Evolutionary conservation across 1,140 invertebrate species (phyloP), one percentile per base, ranked within the genome.

Genomic region (Homalodisca vitripennis): DNA sequence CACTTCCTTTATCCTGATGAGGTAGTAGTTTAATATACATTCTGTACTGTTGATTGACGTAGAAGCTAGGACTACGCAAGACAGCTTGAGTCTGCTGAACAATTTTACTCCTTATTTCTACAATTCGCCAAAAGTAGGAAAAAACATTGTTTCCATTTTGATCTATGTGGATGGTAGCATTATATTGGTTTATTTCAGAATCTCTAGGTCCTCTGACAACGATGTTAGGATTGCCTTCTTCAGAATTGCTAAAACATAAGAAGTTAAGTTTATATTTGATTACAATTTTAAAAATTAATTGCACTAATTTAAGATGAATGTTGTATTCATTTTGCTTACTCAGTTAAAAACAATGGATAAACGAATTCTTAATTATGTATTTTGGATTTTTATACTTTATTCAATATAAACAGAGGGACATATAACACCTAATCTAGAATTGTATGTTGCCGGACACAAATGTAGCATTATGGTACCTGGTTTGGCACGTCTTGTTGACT

Each of bases 11-110:
- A 31, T 72, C 76, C 51, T 78, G 78, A 14, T 78, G 74, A 1
- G 79, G 79, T 67, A 76, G 77, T 12, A 79, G 70, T 63, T 78
- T 76, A 63, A 81, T 71, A 71, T 80, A 80, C 79, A 80, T 80
- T 41, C 75, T 73, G 72, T 79, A 80, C 2, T 12, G 24, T 13
- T 26, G 1, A 29, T 55, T 34, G 1, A 80, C 75, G 73, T 80
- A 81, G 69, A 80, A 80, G 66, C 75, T 77, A 24, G 73, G 73
- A 24, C 78, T 79, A 0, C 78, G 74, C 0, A 80, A 70, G 2
- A 75, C 77, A 24, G 77, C 72, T 66, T 66, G 29, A 26, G n/a
- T 66, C 14, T 29, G 14, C 26, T 14, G 22, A 24, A 27, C 48
- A 66, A 80, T 68, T 70, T 79, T 79, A 72, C 75, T 73, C 30